A percentile compares a stretch with the other conserved stretches of the same genome.
Conservation (phyloP, 2,797 vertebrate genomes). For the Podarcis lilfordi region DNA sequence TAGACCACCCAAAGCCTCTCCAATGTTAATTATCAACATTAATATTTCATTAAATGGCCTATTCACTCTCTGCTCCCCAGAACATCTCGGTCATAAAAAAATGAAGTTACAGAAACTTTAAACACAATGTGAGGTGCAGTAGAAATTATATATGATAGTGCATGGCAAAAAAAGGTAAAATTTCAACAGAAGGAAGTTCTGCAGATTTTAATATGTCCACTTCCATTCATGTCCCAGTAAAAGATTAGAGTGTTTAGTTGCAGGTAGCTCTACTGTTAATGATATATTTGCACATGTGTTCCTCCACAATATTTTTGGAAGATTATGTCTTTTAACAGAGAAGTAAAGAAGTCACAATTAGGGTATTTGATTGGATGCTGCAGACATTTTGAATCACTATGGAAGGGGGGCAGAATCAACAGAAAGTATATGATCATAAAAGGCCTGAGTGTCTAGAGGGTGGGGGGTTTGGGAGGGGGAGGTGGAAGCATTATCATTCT, state of each 20-base stretch:
- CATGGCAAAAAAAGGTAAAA: background rate
- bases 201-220: background rate
- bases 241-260: background rate
- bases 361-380: background rate
- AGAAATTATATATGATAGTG: background rate
- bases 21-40: constrained; percentile 31
- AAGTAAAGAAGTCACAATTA: background rate
- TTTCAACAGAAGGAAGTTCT: background rate
- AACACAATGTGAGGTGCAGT: background rate
- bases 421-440: background rate
- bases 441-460: background rate
- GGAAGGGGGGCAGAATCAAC: background rate
- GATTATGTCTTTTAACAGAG: background rate
- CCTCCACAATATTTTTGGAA: background rate
- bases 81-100: constrained; percentile 10
- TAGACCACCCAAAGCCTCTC: background rate
- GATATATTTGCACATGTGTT: background rate
- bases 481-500: background rate
- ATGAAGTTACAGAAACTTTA: background rate
- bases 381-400: background rate
- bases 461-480: rapidly evolving
- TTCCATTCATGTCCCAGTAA: background rate
- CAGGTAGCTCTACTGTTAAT: background rate
- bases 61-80: background rate
- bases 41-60: background rate